These are phyloP conservation scores for Stegodyphus dumicola DNA, from an alignment of 1,140 invertebrate species.

Conservation along the genomic window DNA sequence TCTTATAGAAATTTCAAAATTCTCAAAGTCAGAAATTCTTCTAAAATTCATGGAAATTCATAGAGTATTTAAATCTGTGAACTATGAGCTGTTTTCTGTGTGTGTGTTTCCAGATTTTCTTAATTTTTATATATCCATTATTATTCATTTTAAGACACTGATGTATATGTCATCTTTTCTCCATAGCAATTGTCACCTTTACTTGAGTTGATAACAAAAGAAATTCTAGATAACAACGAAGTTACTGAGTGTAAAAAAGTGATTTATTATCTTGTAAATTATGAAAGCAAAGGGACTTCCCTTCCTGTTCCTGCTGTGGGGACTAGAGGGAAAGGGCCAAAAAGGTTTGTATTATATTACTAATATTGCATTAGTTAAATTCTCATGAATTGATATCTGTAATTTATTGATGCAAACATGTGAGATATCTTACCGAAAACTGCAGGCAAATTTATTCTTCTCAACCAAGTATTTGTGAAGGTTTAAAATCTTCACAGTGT, in stretches of 20 bases:
- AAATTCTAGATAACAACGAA: slow-evolving; percentile 85
- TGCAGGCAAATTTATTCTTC: too few relatives aligned
- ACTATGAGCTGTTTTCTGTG: too few relatives aligned
- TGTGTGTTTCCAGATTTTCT: neutral
- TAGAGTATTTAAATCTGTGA: too few relatives aligned
- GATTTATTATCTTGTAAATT: slow-evolving; percentile 81
- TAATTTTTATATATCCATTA: neutral
- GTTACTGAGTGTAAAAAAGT: slow-evolving; percentile 88
- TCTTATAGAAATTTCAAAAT: too few relatives aligned
- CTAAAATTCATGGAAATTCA: too few relatives aligned
- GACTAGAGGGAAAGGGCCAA: slow-evolving; percentile 69
- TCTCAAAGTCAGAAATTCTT: too few relatives aligned
- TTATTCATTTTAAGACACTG: neutral
- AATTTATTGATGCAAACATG: too few relatives aligned
- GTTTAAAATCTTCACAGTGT: too few relatives aligned
- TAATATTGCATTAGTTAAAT: neutral
- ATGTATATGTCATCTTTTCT: too few relatives aligned
- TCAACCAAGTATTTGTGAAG: too few relatives aligned
- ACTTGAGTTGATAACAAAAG: slow-evolving; percentile 82
- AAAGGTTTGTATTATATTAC: slow-evolving; percentile 65
- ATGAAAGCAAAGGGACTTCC: slow-evolving; percentile 86
- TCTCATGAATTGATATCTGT: neutral
- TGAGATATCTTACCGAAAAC: too few relatives aligned
- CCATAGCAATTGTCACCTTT: slow-evolving; percentile 82
- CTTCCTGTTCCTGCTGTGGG: slow-evolving; percentile 76